Conservation (phyloP, 2,888 invertebrate genomes). For the Aporophyla nigra region DNA sequence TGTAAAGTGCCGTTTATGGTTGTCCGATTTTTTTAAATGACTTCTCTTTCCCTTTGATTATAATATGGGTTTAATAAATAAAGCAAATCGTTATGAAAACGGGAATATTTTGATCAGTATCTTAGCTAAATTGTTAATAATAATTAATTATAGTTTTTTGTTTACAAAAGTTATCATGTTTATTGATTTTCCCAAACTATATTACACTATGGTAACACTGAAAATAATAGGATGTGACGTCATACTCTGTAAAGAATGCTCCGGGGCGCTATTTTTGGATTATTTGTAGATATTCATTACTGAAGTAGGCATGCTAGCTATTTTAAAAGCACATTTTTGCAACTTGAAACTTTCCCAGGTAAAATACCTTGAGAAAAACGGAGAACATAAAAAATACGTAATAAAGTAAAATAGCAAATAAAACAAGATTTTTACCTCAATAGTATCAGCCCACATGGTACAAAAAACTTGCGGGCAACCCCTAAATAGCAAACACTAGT, state of each 20-base stretch:
- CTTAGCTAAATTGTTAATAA: constrained; percentile 12
- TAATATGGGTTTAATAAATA: constrained; percentile 1
- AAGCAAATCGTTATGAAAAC: neutral
- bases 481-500: constrained; percentile 1
- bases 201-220: constrained; percentile 74
- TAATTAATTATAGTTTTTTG: constrained; percentile 31
- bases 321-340: constrained; percentile 89
- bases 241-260: constrained; percentile 68
- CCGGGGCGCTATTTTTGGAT: constrained; percentile 89
- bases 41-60: constrained; percentile 30
- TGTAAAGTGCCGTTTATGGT: constrained; percentile 58
- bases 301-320: constrained; percentile 82
- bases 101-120: constrained; percentile 26
- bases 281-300: constrained; percentile 80
- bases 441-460: neutral
- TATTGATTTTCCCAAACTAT: constrained; percentile 55
- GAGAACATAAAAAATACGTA: neutral
- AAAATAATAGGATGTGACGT: constrained; percentile 81
- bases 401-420: no score
- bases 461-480: neutral
- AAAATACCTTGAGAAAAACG: constrained; percentile 26
- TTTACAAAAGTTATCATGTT: constrained; percentile 42
- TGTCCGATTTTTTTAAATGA: constrained; percentile 50
- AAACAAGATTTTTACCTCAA: neutral
- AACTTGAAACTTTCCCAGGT: constrained; percentile 88